Percentiles rank a stretch among this genome's conserved stretches.
These are phyloP conservation scores for Pteruthius melanotis DNA, from an alignment of 2,113 vertebrate genomes.

Conservation along the genomic window DNA sequence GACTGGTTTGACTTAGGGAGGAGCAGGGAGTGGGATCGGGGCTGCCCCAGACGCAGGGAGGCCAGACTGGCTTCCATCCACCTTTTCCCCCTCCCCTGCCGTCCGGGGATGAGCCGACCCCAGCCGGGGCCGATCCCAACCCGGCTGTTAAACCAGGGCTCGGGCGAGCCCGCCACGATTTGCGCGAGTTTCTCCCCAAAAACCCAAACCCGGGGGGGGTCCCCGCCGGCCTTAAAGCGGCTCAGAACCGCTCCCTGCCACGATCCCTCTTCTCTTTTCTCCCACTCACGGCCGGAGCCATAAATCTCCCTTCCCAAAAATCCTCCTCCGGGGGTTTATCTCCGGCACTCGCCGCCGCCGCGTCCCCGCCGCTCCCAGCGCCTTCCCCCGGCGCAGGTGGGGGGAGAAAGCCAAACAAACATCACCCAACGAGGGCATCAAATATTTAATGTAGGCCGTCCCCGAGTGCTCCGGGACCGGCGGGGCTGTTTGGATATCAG, in stretches of 20 bases:
- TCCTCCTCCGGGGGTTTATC: background rate
- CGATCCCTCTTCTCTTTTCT: background rate
- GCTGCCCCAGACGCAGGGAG: background rate
- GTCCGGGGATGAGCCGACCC: background rate
- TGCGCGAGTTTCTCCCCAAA: background rate
- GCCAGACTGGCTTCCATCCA: background rate
- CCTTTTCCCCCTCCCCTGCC: background rate
- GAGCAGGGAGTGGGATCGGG: rapidly evolving
- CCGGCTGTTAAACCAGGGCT: background rate
- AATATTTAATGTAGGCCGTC: conserved; percentile 60
- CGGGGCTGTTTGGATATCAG: conserved; percentile 70
- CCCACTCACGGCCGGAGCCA: background rate
- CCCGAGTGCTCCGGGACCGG: conserved; percentile 49
- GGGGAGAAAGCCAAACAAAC: conserved; percentile 34
- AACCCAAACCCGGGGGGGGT: too few relatives aligned
- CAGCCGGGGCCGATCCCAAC: background rate
- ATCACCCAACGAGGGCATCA: conserved; percentile 49
- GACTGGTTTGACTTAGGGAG: background rate
- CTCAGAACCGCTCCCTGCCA: background rate
- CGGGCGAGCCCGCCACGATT: background rate
- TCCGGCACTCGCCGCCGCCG: background rate
- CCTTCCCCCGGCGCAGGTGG: conserved; percentile 23
- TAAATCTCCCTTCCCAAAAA: background rate
- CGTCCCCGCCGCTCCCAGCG: background rate
- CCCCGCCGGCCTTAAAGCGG: background rate